These are phyloP conservation scores for Luidia sarsii DNA, from an alignment of 53 echinoderm and acorn worm genomes.

Conservation along the genomic window DNA sequence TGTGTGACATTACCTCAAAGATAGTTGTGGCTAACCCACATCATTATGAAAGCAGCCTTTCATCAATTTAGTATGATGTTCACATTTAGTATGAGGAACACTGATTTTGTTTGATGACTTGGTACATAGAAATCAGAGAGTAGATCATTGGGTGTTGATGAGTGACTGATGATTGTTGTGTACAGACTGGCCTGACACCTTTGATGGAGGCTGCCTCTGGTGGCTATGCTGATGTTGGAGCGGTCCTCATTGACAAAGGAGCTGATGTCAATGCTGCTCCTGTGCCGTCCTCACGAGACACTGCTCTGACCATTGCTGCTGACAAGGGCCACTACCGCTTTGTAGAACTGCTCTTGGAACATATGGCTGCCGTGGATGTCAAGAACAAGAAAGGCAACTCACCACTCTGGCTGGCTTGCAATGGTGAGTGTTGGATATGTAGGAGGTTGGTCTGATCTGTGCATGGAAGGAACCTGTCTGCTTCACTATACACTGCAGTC, in stretches of 20 bases:
- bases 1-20: too few species aligned
- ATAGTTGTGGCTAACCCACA: too few species aligned
- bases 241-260: constrained; percentile 93
- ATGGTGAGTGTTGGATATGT: constrained; percentile 79
- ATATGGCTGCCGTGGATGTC: constrained; percentile 92
- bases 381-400: constrained; percentile 99
- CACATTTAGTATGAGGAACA: too few species aligned
- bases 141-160: too few species aligned
- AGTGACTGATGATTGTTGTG: too few species aligned
- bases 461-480: not conserved
- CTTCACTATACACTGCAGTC: too few species aligned
- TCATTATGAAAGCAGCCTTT: too few species aligned
- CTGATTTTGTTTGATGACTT: too few species aligned
- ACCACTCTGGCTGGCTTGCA: constrained; percentile 95
- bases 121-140: too few species aligned
- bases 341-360: constrained; percentile 86
- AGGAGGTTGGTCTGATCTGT: not conserved
- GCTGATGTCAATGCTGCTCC: constrained; percentile 99
- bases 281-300: constrained; percentile 92
- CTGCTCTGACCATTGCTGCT: constrained; percentile 93
- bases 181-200: constrained; percentile 94
- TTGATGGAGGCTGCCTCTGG: constrained; percentile 99
- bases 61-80: too few species aligned
- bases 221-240: constrained; percentile 96
- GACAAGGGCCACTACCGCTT: constrained; percentile 99